Base-by-base conservation (phyloP, 2,888 invertebrate species). In the Holacanthella duospinosa region DNA sequence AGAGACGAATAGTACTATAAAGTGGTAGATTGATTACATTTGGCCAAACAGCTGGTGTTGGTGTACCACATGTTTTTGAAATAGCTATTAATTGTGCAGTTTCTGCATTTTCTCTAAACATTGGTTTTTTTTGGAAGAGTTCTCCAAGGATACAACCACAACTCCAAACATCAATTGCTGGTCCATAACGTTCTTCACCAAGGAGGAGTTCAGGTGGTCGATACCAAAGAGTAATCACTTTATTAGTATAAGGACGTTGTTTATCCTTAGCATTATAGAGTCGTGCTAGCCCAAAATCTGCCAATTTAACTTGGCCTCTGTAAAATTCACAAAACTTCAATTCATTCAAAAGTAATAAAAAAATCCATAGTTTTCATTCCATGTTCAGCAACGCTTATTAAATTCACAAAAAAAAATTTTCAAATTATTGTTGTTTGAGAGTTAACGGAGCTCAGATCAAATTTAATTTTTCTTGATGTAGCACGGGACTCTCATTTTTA, bases 61-160 rank as follows among this genome's bases (percentile, higher is more conserved):
- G 96, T 0, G 95, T 92, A 24, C 97, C 99, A 80, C 99, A 99
- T 26, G 92, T 83, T 65, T 88, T 82, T 0, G 94, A 93, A 75
- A 99, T 99, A 77, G 89, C 85, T 75, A 97, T 96, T 71, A 99
- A 78, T 76, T 96, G 96, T 79, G 87, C 86, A 83, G 93, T 84
- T 80, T 99, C 97, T 61, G 87, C 83, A 77, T 89, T 92, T 0
- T 93, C 96, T 86, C 91, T 82, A 78, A 99, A 99, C 55, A 99
- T 82, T 0, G 99, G 96, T 74, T 91, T 90, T 76, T 94, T 94
- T 56, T 87, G 84, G 80, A 99, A 99, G 66, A 99, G 82, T 80
- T 99, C 99, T 12, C 96, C 99, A 58, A 99, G 82, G 74, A 99
- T 99, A 77, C 99, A 99, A 74, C 99, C 99, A 80, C 95, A 95